These are phyloP conservation scores for Lycaena phlaeas DNA, from an alignment of 2,888 invertebrate species.

Conservation along the genomic window DNA sequence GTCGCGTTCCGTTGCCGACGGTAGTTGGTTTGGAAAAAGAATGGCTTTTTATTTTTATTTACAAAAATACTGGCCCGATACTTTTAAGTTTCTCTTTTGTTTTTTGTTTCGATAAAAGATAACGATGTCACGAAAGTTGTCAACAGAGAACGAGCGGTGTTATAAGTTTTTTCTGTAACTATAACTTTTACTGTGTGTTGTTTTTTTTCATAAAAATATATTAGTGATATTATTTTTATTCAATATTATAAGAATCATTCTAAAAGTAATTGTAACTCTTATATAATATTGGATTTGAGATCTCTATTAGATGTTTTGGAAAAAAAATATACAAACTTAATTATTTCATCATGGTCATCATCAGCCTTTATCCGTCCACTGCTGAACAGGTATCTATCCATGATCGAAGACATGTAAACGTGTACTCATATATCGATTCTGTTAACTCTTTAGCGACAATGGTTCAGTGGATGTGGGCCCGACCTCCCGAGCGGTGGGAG, in stretches of 20 bases:
- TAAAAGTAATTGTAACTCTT: background rate
- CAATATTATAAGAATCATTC: background rate
- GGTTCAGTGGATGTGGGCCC: too few species aligned
- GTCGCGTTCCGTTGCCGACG: slow-evolving; percentile 55
- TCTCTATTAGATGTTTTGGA: too few species aligned
- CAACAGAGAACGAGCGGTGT: slow-evolving; percentile 15
- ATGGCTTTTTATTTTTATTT: slow-evolving; percentile 39
- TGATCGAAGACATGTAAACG: too few species aligned
- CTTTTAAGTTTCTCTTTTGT: slow-evolving; percentile 32
- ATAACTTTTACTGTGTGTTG: background rate
- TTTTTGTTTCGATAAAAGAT: slow-evolving; percentile 47
- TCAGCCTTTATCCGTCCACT: too few species aligned
- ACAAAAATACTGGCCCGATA: slow-evolving; percentile 43
- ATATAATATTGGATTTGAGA: background rate
- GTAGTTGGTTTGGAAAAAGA: slow-evolving; percentile 56
- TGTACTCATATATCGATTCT: too few species aligned
- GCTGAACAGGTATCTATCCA: too few species aligned
- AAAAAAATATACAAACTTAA: too few species aligned
- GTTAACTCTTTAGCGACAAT: too few species aligned
- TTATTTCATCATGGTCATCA: too few species aligned
- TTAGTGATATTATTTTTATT: background rate
- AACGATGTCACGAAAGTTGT: slow-evolving; percentile 32
- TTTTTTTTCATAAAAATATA: background rate
- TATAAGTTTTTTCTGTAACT: slow-evolving; percentile 1
- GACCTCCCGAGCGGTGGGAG: too few species aligned